Evolutionary conservation across 2,797 vertebrate genomes (phyloP), one percentile per base, ranked within the genome.

Genomic region (Columba guinea): DNA sequence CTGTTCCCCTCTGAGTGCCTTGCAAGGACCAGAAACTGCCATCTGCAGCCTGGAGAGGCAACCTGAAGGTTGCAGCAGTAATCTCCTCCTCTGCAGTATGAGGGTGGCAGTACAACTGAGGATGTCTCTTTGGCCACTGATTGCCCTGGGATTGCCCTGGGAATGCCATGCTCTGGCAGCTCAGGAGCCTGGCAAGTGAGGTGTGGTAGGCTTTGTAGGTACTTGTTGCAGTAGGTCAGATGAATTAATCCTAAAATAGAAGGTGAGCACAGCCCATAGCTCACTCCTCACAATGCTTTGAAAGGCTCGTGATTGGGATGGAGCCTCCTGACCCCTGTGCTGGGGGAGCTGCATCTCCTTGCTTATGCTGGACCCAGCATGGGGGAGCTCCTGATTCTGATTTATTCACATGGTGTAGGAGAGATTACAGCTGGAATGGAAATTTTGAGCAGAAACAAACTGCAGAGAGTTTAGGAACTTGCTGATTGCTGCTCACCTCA

Each of bases 191-290:
- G 80, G n/a, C 44, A 46, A 69, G 16, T 4, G 19, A 78, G 51
- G 39, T 52, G n/a, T 83, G 78, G n/a, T 58, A 64, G 35, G 26
- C 76, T 3, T 1, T 17, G 46, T 56, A 59, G 63, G 58, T 73
- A 69, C 24, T 96, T 89, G 41, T 62, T 93, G 60, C 77, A 63
- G 19, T 48, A 91, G 30, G 32, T 89, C 73, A 86, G 39, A 46
- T 82, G 37, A 92, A 41, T 69, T n/a, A 89, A 90, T 75, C 63
- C 53, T 65, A 58, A 94, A 95, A 84, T 9, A 90, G 68, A 79
- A 85, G 53, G 24, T 79, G 11, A 85, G 19, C 35, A 18, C 8
- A 30, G 32, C 41, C 34, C 1, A 0, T 51, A 37, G 70, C 23
- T 74, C 58, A 13, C 51, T 24, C 59, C 35, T 82, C 2, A 0